Conservation (phyloP, 2,888 invertebrate genomes). For the Nomada fabriciana region DNA sequence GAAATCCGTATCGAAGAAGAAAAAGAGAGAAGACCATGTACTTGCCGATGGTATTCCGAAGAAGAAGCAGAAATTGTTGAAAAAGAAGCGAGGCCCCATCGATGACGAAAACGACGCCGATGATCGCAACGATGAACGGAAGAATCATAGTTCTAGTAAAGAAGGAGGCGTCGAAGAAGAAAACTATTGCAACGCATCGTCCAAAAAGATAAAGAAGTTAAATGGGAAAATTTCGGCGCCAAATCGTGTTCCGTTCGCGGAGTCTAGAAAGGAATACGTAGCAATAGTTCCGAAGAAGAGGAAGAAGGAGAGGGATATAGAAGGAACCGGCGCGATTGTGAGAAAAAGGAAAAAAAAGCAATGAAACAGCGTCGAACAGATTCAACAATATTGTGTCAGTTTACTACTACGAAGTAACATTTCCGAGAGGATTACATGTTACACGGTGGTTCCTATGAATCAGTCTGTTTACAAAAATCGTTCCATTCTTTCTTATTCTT, state of each 20-base stretch:
- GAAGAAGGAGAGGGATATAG: constrained; percentile 49
- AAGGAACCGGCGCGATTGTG: constrained; percentile 16
- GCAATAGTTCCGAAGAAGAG: constrained; percentile 62
- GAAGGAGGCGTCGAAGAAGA: constrained; percentile 15
- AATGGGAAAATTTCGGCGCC: constrained; percentile 10
- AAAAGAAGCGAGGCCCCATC: no score
- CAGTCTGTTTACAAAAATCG: constrained; percentile 71
- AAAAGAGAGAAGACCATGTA: constrained; percentile 22
- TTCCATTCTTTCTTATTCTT: constrained; percentile 39
- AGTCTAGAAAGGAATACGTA: constrained; percentile 21
- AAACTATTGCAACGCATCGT: constrained; percentile 2
- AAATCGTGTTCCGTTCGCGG: neutral
- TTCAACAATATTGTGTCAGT: constrained; percentile 11
- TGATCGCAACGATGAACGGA: no score
- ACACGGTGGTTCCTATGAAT: constrained; percentile 68
- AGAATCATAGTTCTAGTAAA: neutral
- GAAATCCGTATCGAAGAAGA: constrained; percentile 29
- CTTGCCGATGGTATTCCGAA: neutral
- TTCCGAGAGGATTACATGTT: constrained; percentile 67
- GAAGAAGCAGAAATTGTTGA: neutral
- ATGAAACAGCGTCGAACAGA: constrained; percentile 32
- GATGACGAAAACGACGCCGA: no score
- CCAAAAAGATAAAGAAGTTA: constrained; percentile 28
- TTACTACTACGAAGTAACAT: constrained; percentile 49
- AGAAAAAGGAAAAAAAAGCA: constrained; percentile 73